Base-by-base conservation (phyloP, 2,113 vertebrate genomes). In the Tamias sibiricus region DNA sequence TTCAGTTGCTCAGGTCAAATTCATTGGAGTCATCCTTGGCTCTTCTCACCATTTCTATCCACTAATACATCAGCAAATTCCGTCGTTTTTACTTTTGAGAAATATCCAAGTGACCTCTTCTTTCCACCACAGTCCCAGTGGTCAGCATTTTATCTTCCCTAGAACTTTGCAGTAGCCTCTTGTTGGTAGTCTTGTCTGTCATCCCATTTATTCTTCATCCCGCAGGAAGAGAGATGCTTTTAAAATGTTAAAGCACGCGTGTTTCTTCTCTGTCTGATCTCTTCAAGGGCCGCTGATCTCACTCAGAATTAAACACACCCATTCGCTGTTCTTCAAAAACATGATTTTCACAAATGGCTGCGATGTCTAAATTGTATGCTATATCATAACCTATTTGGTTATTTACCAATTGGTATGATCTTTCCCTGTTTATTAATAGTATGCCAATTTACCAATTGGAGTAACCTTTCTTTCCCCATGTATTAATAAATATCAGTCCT, bases 231-330 rank as follows among this genome's bases (percentile, higher is more conserved):
- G 54, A 92, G 9, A 74, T 47, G 20, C 26, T 80, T 84, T 91
- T 72, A 1, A 54, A 94, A 77, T 66, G 66, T 86, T 24, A 85
- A 72, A 44, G 66, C 30, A 26, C 59, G 26, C 57, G 57, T 54
- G 83, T 77, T 47, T 47, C 64, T 59, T 74, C 44, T 93, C 71
- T 84, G 22, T 79, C 64, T 79, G 0, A 42, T 87, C 66, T 87
- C 66, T 80, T 64, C 57, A 71, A 52, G 52, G 44, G 35, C 35
- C 80, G 42, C 35, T 88, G 14, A 22, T 62, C 82, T 91, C 28
- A 30, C 17, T 20, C 4, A 13, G n/a, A 89, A 87, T 74, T 89
- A 95, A 95, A 93, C 26, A 35, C 30, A 74, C 22, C 74, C 3
- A 52, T 49, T 86, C 74, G 74, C 17, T 32, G 26, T 32, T 94